These are phyloP conservation scores for Monochamus alternatus DNA, from an alignment of 2,888 invertebrate species.

Conservation along the genomic window DNA sequence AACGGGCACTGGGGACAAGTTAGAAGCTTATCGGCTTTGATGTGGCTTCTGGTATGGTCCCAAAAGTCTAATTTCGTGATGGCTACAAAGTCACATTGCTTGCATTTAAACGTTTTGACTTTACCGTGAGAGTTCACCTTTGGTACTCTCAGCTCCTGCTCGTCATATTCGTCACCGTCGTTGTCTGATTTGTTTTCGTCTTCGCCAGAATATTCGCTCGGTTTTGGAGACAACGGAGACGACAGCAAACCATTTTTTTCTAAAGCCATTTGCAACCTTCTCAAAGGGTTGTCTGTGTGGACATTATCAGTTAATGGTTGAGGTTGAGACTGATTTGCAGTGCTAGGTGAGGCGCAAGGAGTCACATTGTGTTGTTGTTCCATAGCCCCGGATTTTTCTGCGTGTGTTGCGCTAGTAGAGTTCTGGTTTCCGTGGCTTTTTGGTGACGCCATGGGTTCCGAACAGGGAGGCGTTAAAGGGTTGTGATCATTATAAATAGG, in stretches of 20 bases:
- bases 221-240: slow-evolving; percentile 57
- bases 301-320: slow-evolving; percentile 67
- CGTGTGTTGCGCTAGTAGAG: neutral
- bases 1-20: slow-evolving; percentile 95
- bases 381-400: neutral
- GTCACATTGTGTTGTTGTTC: slow-evolving; percentile 66
- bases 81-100: slow-evolving; percentile 90
- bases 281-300: slow-evolving; percentile 62
- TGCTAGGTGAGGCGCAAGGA: slow-evolving; percentile 67
- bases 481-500: slow-evolving; percentile 23
- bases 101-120: slow-evolving; percentile 92
- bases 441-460: slow-evolving; percentile 67
- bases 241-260: slow-evolving; percentile 61
- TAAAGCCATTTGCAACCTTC: slow-evolving; percentile 66
- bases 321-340: slow-evolving; percentile 53
- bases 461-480: slow-evolving; percentile 77
- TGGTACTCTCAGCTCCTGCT: slow-evolving; percentile 74
- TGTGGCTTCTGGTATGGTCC: slow-evolving; percentile 93
- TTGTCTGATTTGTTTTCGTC: slow-evolving; percentile 72
- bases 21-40: slow-evolving; percentile 93
- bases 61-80: slow-evolving; percentile 94
- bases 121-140: slow-evolving; percentile 83
- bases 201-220: slow-evolving; percentile 66
- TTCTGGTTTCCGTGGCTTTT: slow-evolving; percentile 38
- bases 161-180: slow-evolving; percentile 73